phyloP scores from a whole-genome alignment of 2,888 invertebrate species.

The Agrotis puta region DNA sequence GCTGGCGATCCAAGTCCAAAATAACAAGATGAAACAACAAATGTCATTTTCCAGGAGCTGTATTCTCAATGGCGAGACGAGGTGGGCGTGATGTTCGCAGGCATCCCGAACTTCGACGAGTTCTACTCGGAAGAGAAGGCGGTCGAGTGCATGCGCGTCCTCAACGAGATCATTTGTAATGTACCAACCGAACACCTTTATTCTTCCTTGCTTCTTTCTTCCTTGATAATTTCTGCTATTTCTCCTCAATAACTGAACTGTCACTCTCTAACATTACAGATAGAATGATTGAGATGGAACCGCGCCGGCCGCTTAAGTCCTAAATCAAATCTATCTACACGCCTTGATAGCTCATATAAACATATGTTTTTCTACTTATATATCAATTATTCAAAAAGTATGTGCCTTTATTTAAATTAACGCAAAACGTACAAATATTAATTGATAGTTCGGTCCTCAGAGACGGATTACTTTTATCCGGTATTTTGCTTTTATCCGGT shows the following conservation, averaged over 20 bases:
- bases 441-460: no score
- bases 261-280: no score
- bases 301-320: no score
- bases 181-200: slow-evolving; percentile 71
- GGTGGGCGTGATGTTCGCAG: slow-evolving; percentile 99
- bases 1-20: no score
- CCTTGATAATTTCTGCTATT: background rate
- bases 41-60: slow-evolving; percentile 91
- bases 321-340: background rate
- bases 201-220: slow-evolving; percentile 3
- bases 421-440: no score
- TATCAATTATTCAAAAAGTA: background rate
- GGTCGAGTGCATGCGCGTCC: slow-evolving; percentile 98
- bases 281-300: no score
- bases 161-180: slow-evolving; percentile 99
- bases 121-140: slow-evolving; percentile 99
- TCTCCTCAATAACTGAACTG: no score
- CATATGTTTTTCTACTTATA: background rate
- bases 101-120: slow-evolving; percentile 99
- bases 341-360: no score
- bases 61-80: slow-evolving; percentile 96
- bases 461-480: no score
- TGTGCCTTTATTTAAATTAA: background rate
- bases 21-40: background rate
- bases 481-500: no score